A percentile compares a stretch with the other conserved stretches of the same genome.
Evolutionary conservation across 2,113 vertebrate genomes (phyloP).

Genomic region (Hyla sarda): DNA sequence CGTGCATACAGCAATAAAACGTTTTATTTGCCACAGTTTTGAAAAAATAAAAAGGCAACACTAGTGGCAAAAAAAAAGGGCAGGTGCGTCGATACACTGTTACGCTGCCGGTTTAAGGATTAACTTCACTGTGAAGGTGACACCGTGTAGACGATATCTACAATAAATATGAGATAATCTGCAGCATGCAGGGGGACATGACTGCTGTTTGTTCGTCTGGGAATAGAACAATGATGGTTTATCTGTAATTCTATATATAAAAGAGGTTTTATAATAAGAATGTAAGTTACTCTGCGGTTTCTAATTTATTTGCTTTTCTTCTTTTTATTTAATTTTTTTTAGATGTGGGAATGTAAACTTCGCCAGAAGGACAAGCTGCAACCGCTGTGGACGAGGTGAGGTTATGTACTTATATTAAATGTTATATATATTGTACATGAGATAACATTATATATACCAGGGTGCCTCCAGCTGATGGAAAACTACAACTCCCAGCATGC

Average conservation of each 20-base stretch:
- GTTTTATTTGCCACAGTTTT: no score
- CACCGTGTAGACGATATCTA: background rate
- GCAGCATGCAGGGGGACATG: no score
- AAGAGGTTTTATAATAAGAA: no score
- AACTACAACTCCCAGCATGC: no score
- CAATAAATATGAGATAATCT: background rate
- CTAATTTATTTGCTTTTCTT: conserved; percentile 6
- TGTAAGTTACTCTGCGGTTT: background rate
- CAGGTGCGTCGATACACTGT: background rate
- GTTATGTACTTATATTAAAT: no score
- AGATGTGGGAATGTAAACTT: conserved; percentile 98
- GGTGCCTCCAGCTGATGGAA: no score
- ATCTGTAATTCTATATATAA: background rate
- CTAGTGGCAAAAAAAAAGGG: no score
- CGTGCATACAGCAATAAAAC: background rate
- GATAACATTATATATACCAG: no score
- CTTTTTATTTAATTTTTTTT: no score
- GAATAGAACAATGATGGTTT: background rate
- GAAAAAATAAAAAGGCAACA: no score
- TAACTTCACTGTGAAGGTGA: background rate
- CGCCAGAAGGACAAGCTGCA: conserved; percentile 95
- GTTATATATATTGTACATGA: no score
- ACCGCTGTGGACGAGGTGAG: conserved; percentile 92
- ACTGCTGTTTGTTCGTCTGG: background rate
- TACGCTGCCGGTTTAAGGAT: background rate